Evolutionary conservation across 2,888 invertebrate species (phyloP).

Genomic region (Meganola albula): DNA sequence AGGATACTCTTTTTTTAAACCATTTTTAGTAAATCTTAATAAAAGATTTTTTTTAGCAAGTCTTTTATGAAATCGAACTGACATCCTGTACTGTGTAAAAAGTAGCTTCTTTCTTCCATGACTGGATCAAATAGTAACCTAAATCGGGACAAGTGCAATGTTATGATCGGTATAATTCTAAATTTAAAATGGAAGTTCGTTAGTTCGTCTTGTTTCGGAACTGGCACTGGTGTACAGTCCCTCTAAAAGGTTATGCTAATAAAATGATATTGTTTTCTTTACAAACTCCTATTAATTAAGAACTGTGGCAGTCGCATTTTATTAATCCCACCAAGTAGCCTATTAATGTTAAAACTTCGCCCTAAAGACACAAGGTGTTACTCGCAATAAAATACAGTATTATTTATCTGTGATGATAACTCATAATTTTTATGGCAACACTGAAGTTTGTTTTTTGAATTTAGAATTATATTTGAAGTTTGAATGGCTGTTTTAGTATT

Average conservation of each 20-base stretch:
- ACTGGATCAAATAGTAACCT: too few species aligned
- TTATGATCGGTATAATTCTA: too few species aligned
- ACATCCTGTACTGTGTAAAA: too few species aligned
- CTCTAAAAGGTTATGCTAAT: conserved; percentile 60
- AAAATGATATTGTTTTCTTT: conserved; percentile 77
- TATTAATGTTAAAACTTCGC: conserved; percentile 69
- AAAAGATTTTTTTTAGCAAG: too few species aligned
- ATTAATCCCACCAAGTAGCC: conserved; percentile 68
- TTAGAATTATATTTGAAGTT: conserved; percentile 38
- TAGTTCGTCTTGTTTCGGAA: too few species aligned
- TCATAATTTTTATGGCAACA: conserved; percentile 50
- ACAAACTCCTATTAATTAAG: conserved; percentile 75
- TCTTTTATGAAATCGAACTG: too few species aligned
- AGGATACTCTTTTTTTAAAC: too few species aligned
- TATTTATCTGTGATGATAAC: conserved; percentile 65
- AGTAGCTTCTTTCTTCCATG: too few species aligned
- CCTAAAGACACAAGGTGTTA: conserved; percentile 63
- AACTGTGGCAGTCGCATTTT: conserved; percentile 68
- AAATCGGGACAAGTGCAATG: too few species aligned
- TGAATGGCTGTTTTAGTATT: conserved; percentile 11
- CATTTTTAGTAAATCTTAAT: too few species aligned
- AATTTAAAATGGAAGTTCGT: too few species aligned
- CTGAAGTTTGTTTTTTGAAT: conserved; percentile 43
- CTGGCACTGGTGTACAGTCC: conserved; percentile 29
- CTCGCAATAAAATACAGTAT: conserved; percentile 55